Conservation (phyloP, 2,888 invertebrate species). For the Leucophenga montana region DNA sequence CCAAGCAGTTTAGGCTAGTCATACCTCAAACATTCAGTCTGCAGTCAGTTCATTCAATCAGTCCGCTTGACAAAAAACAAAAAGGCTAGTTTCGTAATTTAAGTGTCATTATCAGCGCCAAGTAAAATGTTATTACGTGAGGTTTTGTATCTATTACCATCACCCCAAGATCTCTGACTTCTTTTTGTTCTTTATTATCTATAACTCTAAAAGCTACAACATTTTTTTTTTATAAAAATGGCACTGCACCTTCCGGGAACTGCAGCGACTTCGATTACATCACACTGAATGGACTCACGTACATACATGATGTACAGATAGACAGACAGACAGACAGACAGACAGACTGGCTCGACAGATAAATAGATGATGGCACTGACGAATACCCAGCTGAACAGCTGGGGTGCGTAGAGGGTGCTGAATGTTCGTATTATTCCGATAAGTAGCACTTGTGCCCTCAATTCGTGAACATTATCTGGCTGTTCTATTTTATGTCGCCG, state of each 20-base stretch:
- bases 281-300: background rate
- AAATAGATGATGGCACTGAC: background rate
- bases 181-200: background rate
- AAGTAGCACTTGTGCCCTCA: conserved; percentile 17
- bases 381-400: too few species aligned
- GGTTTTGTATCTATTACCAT: background rate
- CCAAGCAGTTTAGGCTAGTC: too few species aligned
- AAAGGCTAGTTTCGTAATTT: conserved; percentile 2
- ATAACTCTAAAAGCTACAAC: background rate
- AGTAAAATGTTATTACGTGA: conserved; percentile 4
- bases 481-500: conserved; percentile 2
- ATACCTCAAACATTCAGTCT: too few species aligned
- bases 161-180: too few species aligned
- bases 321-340: background rate
- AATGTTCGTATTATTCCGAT: conserved; percentile 6
- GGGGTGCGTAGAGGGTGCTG: too few species aligned
- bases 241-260: conserved; percentile 16
- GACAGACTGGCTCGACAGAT: background rate
- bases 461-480: background rate
- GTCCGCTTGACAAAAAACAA: background rate
- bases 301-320: background rate
- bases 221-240: background rate
- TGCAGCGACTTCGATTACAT: conserved; percentile 15
- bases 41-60: too few species aligned
- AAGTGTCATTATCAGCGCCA: background rate